Conservation (phyloP, 2,888 invertebrate genomes). For the Mythimna ferrago region DNA sequence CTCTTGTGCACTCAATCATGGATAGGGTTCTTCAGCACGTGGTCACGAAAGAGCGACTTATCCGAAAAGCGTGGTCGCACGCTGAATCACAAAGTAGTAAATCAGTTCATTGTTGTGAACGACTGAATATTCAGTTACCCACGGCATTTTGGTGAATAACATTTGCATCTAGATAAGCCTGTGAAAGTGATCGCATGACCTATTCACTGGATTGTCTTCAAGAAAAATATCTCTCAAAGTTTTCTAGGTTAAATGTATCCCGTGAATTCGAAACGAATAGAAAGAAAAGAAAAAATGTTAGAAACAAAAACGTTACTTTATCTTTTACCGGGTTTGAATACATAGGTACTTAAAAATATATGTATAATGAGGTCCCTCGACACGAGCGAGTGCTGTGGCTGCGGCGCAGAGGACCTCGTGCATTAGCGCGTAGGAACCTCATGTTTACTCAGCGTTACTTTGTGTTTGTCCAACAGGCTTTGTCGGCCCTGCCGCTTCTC, state of each 20-base stretch:
- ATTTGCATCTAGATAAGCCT: constrained; percentile 77
- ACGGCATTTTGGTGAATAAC: constrained; percentile 74
- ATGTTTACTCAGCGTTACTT: constrained; percentile 82
- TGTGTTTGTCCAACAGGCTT: constrained; percentile 81
- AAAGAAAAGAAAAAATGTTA: constrained; percentile 7
- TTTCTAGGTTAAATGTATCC: constrained; percentile 22
- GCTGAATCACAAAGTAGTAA: constrained; percentile 85
- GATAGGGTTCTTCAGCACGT: constrained; percentile 48
- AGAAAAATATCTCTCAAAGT: constrained; percentile 19
- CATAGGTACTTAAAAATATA: constrained; percentile 47
- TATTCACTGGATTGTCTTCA: constrained; percentile 45
- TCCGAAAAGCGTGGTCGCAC: constrained; percentile 81
- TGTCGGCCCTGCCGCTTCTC: constrained; percentile 75
- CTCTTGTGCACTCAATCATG: constrained; percentile 68
- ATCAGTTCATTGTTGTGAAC: constrained; percentile 84
- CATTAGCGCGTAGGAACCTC: constrained; percentile 81
- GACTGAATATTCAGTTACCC: constrained; percentile 81
- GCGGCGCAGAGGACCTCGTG: constrained; percentile 73
- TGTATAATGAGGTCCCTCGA: constrained; percentile 59
- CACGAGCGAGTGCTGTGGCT: constrained; percentile 58
- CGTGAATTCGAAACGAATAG: constrained; percentile 19
- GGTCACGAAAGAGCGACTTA: constrained; percentile 76
- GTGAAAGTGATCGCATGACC: constrained; percentile 67
- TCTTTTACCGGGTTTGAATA: constrained; percentile 24
- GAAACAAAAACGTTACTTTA: constrained; percentile 22